These are phyloP conservation scores for Spinus olivaceus DNA, from an alignment of 2,797 vertebrate species.

Conservation along the genomic window DNA sequence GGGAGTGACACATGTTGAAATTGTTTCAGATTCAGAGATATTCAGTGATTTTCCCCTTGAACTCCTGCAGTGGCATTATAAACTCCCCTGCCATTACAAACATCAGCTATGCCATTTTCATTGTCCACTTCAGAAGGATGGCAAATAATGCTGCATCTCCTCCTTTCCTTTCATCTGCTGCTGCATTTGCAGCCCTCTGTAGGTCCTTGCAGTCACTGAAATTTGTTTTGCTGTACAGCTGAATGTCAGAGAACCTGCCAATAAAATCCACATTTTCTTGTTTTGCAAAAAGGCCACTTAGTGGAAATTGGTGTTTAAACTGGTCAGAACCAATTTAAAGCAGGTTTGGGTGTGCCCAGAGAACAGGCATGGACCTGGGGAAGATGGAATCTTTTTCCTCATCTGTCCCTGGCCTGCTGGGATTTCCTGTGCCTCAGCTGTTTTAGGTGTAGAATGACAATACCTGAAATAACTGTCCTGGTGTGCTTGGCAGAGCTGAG, in stretches of 20 bases:
- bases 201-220: neutral
- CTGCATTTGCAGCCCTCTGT: neutral
- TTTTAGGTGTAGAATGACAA: neutral
- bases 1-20: neutral
- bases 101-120: neutral
- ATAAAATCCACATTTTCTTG: neutral
- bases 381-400: neutral
- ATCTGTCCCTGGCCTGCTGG: neutral
- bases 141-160: neutral
- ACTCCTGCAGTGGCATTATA: neutral
- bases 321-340: neutral
- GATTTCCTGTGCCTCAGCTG: neutral
- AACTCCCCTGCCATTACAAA: neutral
- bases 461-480: neutral
- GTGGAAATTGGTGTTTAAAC: neutral
- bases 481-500: neutral
- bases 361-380: neutral
- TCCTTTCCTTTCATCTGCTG: neutral
- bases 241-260: neutral
- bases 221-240: neutral
- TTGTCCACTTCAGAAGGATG: neutral
- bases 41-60: neutral
- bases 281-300: neutral
- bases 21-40: neutral
- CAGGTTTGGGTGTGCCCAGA: neutral